Percentiles rank a stretch among this genome's conserved stretches.
Conservation (phyloP, 2,797 vertebrate genomes). For the Psittacula derbiana region DNA sequence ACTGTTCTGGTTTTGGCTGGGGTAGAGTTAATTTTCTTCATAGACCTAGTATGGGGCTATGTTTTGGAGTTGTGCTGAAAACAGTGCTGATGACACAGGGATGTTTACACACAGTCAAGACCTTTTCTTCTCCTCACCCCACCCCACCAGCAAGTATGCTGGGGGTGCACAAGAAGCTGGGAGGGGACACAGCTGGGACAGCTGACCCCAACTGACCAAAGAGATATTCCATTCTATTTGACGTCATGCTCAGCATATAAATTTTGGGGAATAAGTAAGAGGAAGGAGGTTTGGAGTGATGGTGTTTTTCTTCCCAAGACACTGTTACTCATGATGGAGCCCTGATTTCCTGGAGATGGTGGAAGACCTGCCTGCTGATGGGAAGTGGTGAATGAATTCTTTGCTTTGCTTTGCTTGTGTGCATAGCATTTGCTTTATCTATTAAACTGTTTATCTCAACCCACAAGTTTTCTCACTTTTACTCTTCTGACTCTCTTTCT, state of each 20-base stretch:
- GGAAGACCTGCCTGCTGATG: not conserved
- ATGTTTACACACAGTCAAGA: not conserved
- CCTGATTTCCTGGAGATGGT: not conserved
- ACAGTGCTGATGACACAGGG: not conserved
- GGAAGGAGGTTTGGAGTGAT: fast-evolving
- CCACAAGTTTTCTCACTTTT: not conserved
- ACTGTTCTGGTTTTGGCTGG: not conserved
- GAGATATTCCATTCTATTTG: not conserved
- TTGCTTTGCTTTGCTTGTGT: not conserved
- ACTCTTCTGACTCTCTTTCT: not conserved
- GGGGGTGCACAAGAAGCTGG: not conserved
- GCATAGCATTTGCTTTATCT: not conserved
- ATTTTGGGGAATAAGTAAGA: not conserved
- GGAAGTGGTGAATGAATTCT: not conserved
- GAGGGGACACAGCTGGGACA: not conserved
- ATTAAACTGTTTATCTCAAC: not conserved
- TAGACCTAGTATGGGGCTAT: too few species aligned
- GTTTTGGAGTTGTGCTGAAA: not conserved
- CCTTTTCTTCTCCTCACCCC: not conserved
- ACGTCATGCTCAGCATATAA: not conserved
- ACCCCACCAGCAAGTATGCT: not conserved
- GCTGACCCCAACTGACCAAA: fast-evolving
- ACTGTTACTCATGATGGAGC: fast-evolving
- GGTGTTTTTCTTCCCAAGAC: not conserved
- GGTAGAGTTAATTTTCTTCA: not conserved